Percentiles rank a stretch among this genome's conserved stretches.
phyloP scores from a whole-genome alignment of 2,113 vertebrate genomes.

The Barbus barbus region DNA sequence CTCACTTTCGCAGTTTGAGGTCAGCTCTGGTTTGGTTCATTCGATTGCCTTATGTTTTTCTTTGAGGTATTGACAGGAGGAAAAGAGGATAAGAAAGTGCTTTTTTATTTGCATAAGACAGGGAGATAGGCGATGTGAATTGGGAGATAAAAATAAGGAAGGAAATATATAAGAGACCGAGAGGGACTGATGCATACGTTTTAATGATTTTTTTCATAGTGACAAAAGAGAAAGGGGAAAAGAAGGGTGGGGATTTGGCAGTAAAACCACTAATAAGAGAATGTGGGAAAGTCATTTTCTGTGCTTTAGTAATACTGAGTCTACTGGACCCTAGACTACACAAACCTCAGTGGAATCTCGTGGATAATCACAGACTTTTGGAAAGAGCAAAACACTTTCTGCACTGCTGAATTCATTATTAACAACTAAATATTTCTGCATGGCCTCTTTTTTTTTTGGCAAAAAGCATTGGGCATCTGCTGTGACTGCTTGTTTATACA shows the following conservation, averaged over 20 bases:
- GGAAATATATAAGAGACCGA: not conserved
- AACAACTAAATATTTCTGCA: not conserved
- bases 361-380: slow-evolving; percentile 39
- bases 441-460: no score
- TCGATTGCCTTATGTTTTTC: slow-evolving; percentile 25
- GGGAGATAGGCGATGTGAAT: not conserved
- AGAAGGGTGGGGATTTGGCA: not conserved
- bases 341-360: slow-evolving; percentile 67
- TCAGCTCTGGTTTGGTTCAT: slow-evolving; percentile 8
- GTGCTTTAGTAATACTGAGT: no score
- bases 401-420: no score
- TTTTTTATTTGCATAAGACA: slow-evolving; percentile 9
- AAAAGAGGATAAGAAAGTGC: slow-evolving; percentile 1
- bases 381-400: not conserved
- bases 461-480: not conserved
- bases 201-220: not conserved
- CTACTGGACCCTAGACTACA: slow-evolving; percentile 55
- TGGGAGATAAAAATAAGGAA: not conserved
- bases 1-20: not conserved
- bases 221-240: not conserved
- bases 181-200: not conserved
- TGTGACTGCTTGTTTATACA: not conserved
- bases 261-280: slow-evolving; percentile 40
- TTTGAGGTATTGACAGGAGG: slow-evolving; percentile 43
- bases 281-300: no score